phyloP scores from a whole-genome alignment of 2,888 invertebrate genomes.

The Opisthograptis luteolata region DNA sequence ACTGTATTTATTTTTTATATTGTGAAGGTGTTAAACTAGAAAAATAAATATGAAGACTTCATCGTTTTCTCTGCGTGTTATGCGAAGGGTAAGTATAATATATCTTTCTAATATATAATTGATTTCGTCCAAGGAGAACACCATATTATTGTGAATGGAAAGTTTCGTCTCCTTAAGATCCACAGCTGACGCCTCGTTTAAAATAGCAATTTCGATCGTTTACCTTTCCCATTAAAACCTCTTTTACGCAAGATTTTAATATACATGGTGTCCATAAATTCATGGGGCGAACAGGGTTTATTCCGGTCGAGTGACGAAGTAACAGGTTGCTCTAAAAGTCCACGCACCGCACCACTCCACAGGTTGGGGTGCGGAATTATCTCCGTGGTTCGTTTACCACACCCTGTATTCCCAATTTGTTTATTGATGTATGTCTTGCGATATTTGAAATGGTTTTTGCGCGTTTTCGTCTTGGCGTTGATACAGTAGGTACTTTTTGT shows the following conservation, averaged over 20 bases:
- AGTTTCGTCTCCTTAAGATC: too few relatives aligned
- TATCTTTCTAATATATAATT: too few relatives aligned
- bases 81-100: slow-evolving; percentile 90
- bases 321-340: slow-evolving; percentile 37
- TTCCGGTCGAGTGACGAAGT: slow-evolving; percentile 17
- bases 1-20: slow-evolving; percentile 35
- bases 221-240: too few relatives aligned
- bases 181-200: too few relatives aligned
- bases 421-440: slow-evolving; percentile 8
- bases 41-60: slow-evolving; percentile 89
- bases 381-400: slow-evolving; percentile 26
- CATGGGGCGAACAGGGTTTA: not conserved
- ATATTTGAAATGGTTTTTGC: too few relatives aligned
- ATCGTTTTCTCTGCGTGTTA: slow-evolving; percentile 90
- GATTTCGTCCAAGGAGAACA: too few relatives aligned
- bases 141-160: too few relatives aligned
- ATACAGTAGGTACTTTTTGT: too few relatives aligned
- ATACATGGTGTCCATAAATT: slow-evolving; percentile 10
- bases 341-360: slow-evolving; percentile 36
- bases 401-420: slow-evolving; percentile 30
- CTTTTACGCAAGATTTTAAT: too few relatives aligned
- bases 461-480: too few relatives aligned
- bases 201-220: too few relatives aligned
- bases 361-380: slow-evolving; percentile 35
- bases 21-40: slow-evolving; percentile 46